Base-by-base conservation (phyloP, 1,140 invertebrate species). In the Holotrichia oblita region DNA sequence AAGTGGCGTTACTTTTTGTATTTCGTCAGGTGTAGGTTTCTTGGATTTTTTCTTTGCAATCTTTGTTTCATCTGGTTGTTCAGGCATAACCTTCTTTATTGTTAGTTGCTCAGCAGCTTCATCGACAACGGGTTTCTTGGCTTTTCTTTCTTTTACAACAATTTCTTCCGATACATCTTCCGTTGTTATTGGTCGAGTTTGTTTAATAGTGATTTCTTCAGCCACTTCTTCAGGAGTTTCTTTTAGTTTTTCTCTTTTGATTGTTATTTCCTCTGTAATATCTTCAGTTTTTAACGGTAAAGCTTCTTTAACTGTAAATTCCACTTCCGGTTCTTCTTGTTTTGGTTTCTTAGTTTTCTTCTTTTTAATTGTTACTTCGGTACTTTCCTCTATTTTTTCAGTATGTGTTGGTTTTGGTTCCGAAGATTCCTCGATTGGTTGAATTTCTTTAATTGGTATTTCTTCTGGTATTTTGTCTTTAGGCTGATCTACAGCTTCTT, bases 141-240 rank as follows among this genome's bases (percentile, higher is more conserved):
- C 81, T 76, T 80, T 85, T 80, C 76, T 80, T 78, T 78, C 79
- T 69, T 80, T 82, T 83, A 83, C 75, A 64, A 78, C 42, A 14
- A 42, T 14, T 55, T 48, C 73, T 44, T 81, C 17, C 22, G 83
- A 79, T 82, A 87, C 81, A 77, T 83, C 77, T 40, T 79, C 42
- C 22, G 82, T 34, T 34, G 27, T 2, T 64, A 77, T 85, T 78
- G 10, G 24, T 24, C 27, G 24, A 20, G 55, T 78, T 73, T 55
- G 14, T 17, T 93, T 92, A 34, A 94, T 88, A 6, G 91, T 93
- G n/a, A 93, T 86, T 87, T 93, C 92, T 83, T 93, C 91, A 80
- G 90, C 89, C 76, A 90, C 89, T 86, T 93, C 92, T 85, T 93
- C 92, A 17, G 83, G 17, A n/a, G 81, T 77, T 40, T 79, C 73